Conservation (phyloP, 2,888 invertebrate species). For the Drepanosiphum platanoidis region DNA sequence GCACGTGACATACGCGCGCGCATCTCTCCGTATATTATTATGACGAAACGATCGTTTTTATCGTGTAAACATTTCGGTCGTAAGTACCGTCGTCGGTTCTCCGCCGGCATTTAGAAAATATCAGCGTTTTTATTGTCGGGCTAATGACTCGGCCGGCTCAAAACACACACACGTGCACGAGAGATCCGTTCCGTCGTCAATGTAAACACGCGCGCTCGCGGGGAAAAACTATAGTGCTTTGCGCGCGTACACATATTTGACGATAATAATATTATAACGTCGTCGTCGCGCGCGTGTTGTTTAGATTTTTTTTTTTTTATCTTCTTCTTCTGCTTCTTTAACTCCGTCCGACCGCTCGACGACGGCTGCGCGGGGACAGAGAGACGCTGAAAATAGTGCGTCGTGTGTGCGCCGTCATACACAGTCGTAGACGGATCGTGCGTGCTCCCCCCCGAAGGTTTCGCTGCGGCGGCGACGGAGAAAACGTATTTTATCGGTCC, state of each 20-base stretch:
- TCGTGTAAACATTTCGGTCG: slow-evolving; percentile 40
- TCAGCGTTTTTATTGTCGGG: slow-evolving; percentile 47
- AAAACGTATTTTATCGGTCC: no score
- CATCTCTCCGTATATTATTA: neutral
- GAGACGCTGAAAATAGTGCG: slow-evolving; percentile 38
- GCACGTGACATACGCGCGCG: neutral
- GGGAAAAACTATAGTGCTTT: neutral
- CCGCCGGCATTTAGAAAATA: slow-evolving; percentile 28
- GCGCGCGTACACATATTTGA: neutral
- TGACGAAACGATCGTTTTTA: slow-evolving; percentile 15
- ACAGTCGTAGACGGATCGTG: no score
- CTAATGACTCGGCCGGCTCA: slow-evolving; percentile 34
- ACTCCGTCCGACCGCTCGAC: no score
- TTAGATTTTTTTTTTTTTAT: neutral
- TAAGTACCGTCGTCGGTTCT: neutral
- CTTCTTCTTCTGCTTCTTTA: neutral
- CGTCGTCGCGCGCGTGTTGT: neutral
- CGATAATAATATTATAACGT: neutral
- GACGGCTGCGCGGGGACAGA: neutral
- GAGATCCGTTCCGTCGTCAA: slow-evolving; percentile 14
- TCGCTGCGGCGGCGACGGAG: neutral
- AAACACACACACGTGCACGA: neutral
- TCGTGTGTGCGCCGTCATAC: neutral
- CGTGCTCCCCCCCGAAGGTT: neutral
- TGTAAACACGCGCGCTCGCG: neutral